phyloP scores from a whole-genome alignment of 2,888 invertebrate species.

The Myopa testacea region DNA sequence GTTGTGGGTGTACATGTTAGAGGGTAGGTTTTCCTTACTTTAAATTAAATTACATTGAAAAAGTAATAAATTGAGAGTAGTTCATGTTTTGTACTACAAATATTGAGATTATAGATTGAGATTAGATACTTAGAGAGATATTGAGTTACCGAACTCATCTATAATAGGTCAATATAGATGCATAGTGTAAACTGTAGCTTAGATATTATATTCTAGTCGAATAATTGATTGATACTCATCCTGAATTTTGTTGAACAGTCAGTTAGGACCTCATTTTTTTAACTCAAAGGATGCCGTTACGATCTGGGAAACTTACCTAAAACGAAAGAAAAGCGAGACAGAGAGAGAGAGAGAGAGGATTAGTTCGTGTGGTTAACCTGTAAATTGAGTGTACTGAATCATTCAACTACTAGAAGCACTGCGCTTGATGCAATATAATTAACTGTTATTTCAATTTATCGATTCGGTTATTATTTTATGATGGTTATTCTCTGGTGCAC shows the following conservation, averaged over 20 bases:
- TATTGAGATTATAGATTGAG: too few relatives aligned
- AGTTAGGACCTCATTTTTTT: not conserved
- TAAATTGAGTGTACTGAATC: not conserved
- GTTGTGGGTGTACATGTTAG: too few relatives aligned
- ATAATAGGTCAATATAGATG: too few relatives aligned
- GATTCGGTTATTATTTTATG: slow-evolving; percentile 6
- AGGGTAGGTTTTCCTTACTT: too few relatives aligned
- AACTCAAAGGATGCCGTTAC: not conserved
- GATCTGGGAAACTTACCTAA: slow-evolving; percentile 36
- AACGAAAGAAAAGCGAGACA: slow-evolving; percentile 24
- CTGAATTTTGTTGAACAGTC: not conserved
- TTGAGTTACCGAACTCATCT: too few relatives aligned
- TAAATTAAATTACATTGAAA: too few relatives aligned
- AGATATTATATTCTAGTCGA: too few relatives aligned
- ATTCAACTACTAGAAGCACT: slow-evolving; percentile 25
- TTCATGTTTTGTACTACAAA: too few relatives aligned
- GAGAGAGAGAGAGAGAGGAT: not conserved
- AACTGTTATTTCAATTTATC: not conserved
- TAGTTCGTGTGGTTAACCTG: not conserved
- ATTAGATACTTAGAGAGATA: too few relatives aligned
- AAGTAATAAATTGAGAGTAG: too few relatives aligned
- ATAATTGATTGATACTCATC: not conserved
- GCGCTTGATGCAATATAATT: slow-evolving; percentile 4
- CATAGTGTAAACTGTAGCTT: too few relatives aligned
- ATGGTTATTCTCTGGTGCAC: not conserved